Evolutionary conservation across 2,113 vertebrate species (phyloP), one percentile per base, ranked within the genome.

Genomic region (Campylorhamphus procurvoides): DNA sequence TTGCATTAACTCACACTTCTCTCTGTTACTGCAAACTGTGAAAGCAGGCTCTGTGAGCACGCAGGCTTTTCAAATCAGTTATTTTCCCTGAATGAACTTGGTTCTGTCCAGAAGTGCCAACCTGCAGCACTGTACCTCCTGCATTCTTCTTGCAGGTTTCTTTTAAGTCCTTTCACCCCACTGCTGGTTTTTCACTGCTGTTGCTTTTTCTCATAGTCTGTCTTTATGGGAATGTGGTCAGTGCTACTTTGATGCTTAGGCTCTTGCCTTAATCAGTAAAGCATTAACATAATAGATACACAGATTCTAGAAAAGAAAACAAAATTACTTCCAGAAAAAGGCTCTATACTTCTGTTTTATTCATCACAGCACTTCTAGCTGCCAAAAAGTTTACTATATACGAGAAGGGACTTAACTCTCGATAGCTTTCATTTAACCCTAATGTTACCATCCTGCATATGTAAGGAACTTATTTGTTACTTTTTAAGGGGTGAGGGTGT

Each of bases 361-460:
- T 47, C 12, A 8, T 18, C 77, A 49, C 42, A 64, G 27, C 33
- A 33, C 69, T 50, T 53, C 27, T 33, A 64, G 23, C 28, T 49
- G 49, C 10, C 49, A 59, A 71, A 40, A 17, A 82, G 14, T 15
- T 52, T 62, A 24, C 25, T 29, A 8, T 13, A 23, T 9, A 31
- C 12, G 7, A 83, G 33, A 55, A 60, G 47, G 24, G 19, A 10
- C 23, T 67, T 55, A 20, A 46, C 25, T 76, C 29, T 37, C 52
- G 14, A 27, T 15, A 59, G 9, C 3, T 73, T 72, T 68, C 27
- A 27, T 31, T 62, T 20, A 42, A 60, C 12, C 14, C 8, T 37
- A 69, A 47, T 0, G 0, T 23, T 60, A 73, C 16, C 28, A 66
- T 14, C 24, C 37, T 37, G 49, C 24, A 8, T 6, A 37, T 0